Percentiles rank a stretch among this genome's conserved stretches.
phyloP scores from a whole-genome alignment of 2,888 invertebrate genomes.

The Melitaea athalia region DNA sequence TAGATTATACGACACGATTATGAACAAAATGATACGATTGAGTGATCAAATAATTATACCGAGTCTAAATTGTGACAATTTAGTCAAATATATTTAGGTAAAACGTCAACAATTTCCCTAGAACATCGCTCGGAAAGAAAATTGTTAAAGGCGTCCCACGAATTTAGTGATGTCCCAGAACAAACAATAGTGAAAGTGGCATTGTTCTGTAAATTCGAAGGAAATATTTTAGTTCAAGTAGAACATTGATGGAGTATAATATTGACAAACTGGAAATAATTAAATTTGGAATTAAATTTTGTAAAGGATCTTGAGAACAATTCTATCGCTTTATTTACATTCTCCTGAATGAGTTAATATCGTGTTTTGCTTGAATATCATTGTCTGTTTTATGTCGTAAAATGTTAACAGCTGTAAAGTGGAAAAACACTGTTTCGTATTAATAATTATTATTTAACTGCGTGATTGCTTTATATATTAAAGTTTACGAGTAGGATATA shows the following conservation, averaged over 20 bases:
- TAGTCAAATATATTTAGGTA: slow-evolving; percentile 34
- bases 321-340: background rate
- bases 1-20: too few species aligned
- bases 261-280: background rate
- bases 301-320: background rate
- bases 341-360: background rate
- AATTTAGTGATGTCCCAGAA: slow-evolving; percentile 41
- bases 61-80: slow-evolving; percentile 25
- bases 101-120: slow-evolving; percentile 33
- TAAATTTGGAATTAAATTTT: background rate
- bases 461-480: background rate
- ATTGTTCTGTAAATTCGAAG: background rate
- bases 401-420: background rate
- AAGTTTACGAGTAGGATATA: background rate
- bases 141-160: slow-evolving; percentile 37
- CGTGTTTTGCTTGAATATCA: background rate
- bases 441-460: background rate
- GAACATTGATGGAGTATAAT: background rate
- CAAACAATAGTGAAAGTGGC: slow-evolving; percentile 8
- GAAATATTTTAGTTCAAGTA: background rate
- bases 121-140: slow-evolving; percentile 36
- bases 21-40: background rate
- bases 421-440: background rate
- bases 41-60: slow-evolving; percentile 28
- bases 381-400: slow-evolving; percentile 4